A percentile compares a stretch with the other conserved stretches of the same genome.
phyloP scores from a whole-genome alignment of 2,888 invertebrate genomes.

The Dicycla oo region DNA sequence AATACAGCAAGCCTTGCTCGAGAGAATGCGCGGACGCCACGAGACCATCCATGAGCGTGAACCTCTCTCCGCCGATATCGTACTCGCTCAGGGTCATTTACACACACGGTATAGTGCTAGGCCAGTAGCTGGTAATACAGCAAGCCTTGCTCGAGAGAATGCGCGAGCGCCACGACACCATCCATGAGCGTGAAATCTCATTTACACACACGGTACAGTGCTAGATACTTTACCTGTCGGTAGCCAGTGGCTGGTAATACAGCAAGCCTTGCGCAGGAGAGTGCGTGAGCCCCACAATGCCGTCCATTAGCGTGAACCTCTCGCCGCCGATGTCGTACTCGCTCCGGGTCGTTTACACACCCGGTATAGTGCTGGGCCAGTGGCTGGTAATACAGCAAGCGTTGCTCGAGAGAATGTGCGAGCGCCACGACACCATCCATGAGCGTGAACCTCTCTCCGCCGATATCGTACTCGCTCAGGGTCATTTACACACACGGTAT shows the following conservation, averaged over 20 bases:
- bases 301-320: conserved; percentile 93
- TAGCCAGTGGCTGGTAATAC: conserved; percentile 94
- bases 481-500: not conserved
- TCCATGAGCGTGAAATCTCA: not conserved
- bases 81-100: no score
- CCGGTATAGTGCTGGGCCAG: no score
- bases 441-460: conserved; percentile 92
- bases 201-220: not conserved
- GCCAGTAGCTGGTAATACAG: no score
- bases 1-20: no score
- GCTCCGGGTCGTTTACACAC: conserved; percentile 93
- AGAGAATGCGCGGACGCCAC: no score
- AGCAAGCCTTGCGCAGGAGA: conserved; percentile 91
- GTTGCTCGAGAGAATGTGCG: conserved; percentile 92
- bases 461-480: conserved; percentile 93
- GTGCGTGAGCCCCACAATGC: conserved; percentile 93
- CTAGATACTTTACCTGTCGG: conserved; percentile 89
- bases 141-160: no score
- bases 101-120: no score
- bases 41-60: no score
- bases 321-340: conserved; percentile 93
- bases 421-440: conserved; percentile 94
- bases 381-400: conserved; percentile 93
- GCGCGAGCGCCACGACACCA: no score
- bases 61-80: no score